phyloP scores from a whole-genome alignment of 2,797 vertebrate species.

The Octomys mimax region DNA sequence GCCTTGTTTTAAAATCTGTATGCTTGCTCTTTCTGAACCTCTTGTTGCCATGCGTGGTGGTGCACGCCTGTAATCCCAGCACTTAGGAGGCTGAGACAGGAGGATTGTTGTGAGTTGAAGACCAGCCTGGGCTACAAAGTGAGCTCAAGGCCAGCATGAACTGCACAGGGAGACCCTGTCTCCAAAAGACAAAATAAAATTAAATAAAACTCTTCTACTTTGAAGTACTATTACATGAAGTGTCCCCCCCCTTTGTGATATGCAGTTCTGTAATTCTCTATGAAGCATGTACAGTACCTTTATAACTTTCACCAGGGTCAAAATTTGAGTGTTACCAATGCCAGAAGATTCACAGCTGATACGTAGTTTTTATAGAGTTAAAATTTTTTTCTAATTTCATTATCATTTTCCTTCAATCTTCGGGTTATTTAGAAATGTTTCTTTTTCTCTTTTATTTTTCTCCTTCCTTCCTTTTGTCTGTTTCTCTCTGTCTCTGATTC shows the following conservation, averaged over 20 bases:
- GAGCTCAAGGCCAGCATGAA: too few relatives aligned
- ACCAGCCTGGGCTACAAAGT: too few relatives aligned
- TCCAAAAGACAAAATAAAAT: too few relatives aligned
- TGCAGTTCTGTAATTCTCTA: not conserved
- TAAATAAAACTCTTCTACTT: not conserved
- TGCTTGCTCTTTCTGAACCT: not conserved
- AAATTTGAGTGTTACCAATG: not conserved
- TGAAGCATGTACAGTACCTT: not conserved
- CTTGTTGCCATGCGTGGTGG: not conserved
- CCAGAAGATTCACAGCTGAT: not conserved
- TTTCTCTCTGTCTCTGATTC: not conserved
- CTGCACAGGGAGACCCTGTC: too few relatives aligned
- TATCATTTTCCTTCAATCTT: not conserved
- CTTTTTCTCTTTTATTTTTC: not conserved
- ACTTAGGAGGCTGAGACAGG: too few relatives aligned
- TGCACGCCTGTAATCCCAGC: too few relatives aligned
- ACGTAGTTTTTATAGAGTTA: not conserved
- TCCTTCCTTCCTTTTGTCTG: not conserved
- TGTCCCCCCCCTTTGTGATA: not conserved
- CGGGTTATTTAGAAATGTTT: not conserved
- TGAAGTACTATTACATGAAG: not conserved
- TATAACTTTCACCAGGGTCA: not conserved
- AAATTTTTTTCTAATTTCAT: slow-evolving; percentile 48
- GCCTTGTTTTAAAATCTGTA: slow-evolving; percentile 2
- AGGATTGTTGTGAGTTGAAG: too few relatives aligned